A percentile compares a stretch with the other conserved stretches of the same genome.
phyloP scores from a whole-genome alignment of 2,888 invertebrate genomes.

The Prosopocoilus inquinatus region DNA sequence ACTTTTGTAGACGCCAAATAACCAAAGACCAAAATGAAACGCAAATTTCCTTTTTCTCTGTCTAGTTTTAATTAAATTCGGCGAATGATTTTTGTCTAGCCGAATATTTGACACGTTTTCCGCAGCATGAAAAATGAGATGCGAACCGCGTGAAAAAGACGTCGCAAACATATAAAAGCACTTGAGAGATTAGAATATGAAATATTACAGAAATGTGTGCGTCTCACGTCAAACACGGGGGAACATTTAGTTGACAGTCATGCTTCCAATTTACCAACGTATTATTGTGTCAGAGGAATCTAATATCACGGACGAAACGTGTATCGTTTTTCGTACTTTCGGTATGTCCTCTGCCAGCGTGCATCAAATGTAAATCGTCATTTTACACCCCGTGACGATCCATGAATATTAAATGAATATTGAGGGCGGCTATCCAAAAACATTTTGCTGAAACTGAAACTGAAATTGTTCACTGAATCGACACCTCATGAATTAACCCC shows the following conservation, averaged over 20 bases:
- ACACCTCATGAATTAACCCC: too few species aligned
- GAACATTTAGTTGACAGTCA: conserved; percentile 2
- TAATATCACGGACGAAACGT: background rate
- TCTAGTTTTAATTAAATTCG: too few species aligned
- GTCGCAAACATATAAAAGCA: conserved; percentile 1
- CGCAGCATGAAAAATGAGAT: background rate
- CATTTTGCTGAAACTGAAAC: too few species aligned
- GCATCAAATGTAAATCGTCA: too few species aligned
- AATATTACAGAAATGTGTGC: background rate
- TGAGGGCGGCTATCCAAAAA: too few species aligned
- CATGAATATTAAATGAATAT: background rate
- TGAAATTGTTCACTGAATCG: too few species aligned
- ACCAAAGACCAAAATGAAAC: too few species aligned
- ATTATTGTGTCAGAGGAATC: background rate
- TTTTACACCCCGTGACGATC: background rate
- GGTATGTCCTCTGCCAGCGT: too few species aligned
- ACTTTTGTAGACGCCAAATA: too few species aligned
- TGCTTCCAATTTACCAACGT: background rate
- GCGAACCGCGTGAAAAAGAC: background rate
- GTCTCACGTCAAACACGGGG: background rate
- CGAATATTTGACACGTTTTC: too few species aligned
- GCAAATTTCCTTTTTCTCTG: too few species aligned
- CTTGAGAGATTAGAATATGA: conserved; percentile 1
- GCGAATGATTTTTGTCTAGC: too few species aligned
- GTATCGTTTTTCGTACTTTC: background rate